Percentiles rank a stretch among this genome's conserved stretches.
Conservation (phyloP, 2,888 invertebrate species). For the Hyposoter dolosus region DNA sequence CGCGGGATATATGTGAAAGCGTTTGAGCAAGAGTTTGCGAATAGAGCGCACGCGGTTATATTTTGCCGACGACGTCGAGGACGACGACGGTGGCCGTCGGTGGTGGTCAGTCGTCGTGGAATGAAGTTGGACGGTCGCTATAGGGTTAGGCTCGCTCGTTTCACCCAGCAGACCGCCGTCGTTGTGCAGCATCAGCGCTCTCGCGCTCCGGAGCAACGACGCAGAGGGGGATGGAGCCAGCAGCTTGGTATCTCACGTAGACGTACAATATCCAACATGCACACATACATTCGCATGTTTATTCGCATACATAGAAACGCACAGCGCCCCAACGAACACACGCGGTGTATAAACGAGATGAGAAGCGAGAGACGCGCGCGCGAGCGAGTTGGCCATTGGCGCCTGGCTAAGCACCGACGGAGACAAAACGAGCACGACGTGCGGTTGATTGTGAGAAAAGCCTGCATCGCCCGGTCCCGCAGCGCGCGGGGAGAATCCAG, state of each 20-base stretch:
- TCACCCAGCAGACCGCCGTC: constrained; percentile 59
- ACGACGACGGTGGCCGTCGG: constrained; percentile 82
- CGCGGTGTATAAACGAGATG: constrained; percentile 34
- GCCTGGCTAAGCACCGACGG: constrained; percentile 48
- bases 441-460: constrained; percentile 83
- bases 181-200: constrained; percentile 78
- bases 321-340: constrained; percentile 5
- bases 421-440: constrained; percentile 63
- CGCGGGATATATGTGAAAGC: constrained; percentile 37
- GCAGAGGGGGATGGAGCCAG: constrained; percentile 64
- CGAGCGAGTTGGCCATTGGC: constrained; percentile 54
- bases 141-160: constrained; percentile 84
- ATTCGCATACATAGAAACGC: not conserved
- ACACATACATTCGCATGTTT: not conserved
- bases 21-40: constrained; percentile 36
- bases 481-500: no score
- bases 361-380: constrained; percentile 11
- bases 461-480: no score
- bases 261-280: constrained; percentile 11
- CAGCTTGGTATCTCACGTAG: constrained; percentile 43
- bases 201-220: constrained; percentile 71
- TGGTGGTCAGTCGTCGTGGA: constrained; percentile 85
- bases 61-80: constrained; percentile 73
- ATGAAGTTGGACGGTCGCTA: constrained; percentile 81
- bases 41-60: constrained; percentile 33